These are phyloP conservation scores for Electrona antarctica DNA, from an alignment of 2,113 vertebrate species.

Conservation along the genomic window DNA sequence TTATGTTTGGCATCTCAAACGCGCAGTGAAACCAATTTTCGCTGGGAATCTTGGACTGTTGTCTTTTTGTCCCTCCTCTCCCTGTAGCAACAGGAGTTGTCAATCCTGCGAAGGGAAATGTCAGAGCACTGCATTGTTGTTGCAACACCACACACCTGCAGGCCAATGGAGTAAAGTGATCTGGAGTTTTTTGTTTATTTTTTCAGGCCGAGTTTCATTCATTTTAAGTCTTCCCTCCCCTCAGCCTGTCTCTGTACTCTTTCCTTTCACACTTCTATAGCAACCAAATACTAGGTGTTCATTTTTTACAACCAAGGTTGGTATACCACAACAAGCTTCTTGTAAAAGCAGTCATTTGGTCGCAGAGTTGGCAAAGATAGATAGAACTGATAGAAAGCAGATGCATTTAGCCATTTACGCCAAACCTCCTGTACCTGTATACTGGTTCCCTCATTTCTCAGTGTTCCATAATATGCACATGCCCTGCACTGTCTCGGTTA, in stretches of 20 bases:
- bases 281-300: constrained; percentile 2
- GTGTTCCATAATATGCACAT: neutral
- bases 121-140: constrained; percentile 50
- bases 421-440: neutral
- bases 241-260: constrained; percentile 3
- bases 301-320: constrained; percentile 13
- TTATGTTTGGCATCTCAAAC: constrained; percentile 45
- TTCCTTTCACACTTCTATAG: neutral
- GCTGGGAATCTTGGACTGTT: constrained; percentile 31
- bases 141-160: constrained; percentile 55
- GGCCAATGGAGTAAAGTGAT: constrained; percentile 55
- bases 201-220: constrained; percentile 49
- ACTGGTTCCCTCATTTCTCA: neutral
- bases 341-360: neutral
- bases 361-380: neutral
- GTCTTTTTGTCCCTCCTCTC: constrained; percentile 40
- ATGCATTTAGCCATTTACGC: neutral
- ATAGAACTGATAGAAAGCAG: neutral
- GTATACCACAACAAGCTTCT: neutral
- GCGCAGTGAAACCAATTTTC: constrained; percentile 20
- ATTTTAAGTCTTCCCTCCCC: constrained; percentile 25
- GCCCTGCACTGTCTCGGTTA: too few species aligned
- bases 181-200: constrained; percentile 46
- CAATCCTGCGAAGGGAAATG: constrained; percentile 40
- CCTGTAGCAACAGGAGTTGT: constrained; percentile 27